Evolutionary conservation across 2,888 invertebrate species (phyloP).

Genomic region (Sesia bembeciformis): DNA sequence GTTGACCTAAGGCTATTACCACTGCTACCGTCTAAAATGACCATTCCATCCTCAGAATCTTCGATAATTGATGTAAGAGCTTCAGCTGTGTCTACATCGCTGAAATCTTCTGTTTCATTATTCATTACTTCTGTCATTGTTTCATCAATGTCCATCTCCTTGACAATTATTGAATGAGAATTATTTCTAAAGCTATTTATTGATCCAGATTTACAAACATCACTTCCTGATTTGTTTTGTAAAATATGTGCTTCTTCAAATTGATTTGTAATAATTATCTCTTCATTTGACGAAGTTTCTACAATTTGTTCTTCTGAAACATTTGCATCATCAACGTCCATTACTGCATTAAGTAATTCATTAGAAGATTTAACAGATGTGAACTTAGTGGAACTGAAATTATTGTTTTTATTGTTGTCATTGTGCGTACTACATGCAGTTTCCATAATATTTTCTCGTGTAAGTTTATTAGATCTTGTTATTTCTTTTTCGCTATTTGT

Average conservation of each 20-base stretch:
- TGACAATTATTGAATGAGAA: not conserved
- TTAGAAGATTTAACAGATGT: slow-evolving; percentile 27
- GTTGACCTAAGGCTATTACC: not conserved
- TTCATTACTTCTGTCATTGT: not conserved
- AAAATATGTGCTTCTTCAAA: slow-evolving; percentile 2
- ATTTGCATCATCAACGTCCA: slow-evolving; percentile 6
- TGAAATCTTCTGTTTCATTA: slow-evolving; percentile 5
- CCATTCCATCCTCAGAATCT: slow-evolving; percentile 23
- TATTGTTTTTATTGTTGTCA: not conserved
- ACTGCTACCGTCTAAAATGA: not conserved
- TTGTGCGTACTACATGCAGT: slow-evolving; percentile 6
- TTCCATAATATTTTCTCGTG: slow-evolving; percentile 1
- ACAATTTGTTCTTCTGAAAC: slow-evolving; percentile 1
- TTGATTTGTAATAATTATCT: not conserved
- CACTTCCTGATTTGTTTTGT: slow-evolving; percentile 11
- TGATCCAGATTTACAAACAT: slow-evolving; percentile 8
- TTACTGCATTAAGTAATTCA: slow-evolving; percentile 31
- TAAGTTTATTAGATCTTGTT: not conserved
- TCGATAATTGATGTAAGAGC: slow-evolving; percentile 52
- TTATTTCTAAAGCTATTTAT: not conserved
- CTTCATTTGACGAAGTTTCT: not conserved
- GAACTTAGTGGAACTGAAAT: slow-evolving; percentile 10
- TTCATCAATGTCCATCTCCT: not conserved
- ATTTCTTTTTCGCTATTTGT: slow-evolving; percentile 2
- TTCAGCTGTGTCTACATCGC: slow-evolving; percentile 36